Conservation (phyloP, 2,888 invertebrate genomes). For the Pheosia gnoma region DNA sequence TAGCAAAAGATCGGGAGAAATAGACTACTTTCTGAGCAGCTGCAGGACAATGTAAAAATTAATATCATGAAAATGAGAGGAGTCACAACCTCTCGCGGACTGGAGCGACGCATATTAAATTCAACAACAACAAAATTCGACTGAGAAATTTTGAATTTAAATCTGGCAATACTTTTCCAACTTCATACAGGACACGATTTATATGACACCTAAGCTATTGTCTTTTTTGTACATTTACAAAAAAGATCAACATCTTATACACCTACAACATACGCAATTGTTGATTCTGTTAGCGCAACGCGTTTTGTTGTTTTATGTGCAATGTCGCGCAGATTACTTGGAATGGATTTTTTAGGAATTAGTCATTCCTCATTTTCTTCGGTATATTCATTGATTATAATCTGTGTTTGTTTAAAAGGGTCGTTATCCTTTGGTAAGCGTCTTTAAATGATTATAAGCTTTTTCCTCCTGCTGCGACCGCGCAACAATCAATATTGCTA, state of each 20-base stretch:
- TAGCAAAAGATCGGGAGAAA: too few relatives aligned
- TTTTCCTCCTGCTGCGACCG: too few relatives aligned
- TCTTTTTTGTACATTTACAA: conserved; percentile 70
- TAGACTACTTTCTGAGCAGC: too few relatives aligned
- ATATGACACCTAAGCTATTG: conserved; percentile 72
- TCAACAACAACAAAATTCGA: too few relatives aligned
- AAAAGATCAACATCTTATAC: conserved; percentile 57
- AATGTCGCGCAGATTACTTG: conserved; percentile 72
- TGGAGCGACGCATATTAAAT: not conserved
- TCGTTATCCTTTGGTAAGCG: conserved; percentile 18
- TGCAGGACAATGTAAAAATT: too few relatives aligned
- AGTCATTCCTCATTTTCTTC: conserved; percentile 59
- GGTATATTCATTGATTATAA: conserved; percentile 52
- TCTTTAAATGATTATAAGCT: too few relatives aligned
- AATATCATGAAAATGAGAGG: too few relatives aligned
- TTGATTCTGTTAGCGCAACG: conserved; percentile 63
- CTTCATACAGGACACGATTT: conserved; percentile 65
- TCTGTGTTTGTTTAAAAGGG: conserved; percentile 43
- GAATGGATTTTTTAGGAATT: conserved; percentile 75
- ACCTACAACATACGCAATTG: conserved; percentile 53
- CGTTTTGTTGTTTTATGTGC: conserved; percentile 73
- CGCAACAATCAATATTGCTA: too few relatives aligned
- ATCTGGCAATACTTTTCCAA: conserved; percentile 18
- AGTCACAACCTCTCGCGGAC: not conserved
- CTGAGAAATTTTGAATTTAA: not conserved